phyloP scores from a whole-genome alignment of 2,113 vertebrate species.

The Microcebus jonahi region DNA sequence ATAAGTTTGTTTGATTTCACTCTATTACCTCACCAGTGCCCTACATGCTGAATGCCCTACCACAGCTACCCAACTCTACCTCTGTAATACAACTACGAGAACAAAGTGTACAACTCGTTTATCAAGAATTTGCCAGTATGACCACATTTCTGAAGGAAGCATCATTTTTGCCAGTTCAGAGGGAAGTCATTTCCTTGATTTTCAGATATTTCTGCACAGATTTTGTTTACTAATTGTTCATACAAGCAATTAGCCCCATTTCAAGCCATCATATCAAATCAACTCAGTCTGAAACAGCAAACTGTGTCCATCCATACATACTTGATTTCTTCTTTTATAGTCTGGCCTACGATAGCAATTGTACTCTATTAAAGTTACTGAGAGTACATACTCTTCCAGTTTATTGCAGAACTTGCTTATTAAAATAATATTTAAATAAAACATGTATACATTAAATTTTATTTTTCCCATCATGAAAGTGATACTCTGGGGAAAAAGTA shows the following conservation, averaged over 20 bases:
- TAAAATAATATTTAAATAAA: conserved; percentile 41
- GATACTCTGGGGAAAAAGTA: conserved; percentile 20
- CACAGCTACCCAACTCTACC: background rate
- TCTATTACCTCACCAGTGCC: background rate
- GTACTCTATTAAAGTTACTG: background rate
- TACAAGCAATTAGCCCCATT: background rate
- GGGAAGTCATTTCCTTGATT: conserved; percentile 30
- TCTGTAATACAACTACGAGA: background rate
- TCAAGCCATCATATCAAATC: background rate
- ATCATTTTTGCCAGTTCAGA: background rate
- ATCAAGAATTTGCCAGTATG: background rate
- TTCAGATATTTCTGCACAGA: background rate
- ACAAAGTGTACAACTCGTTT: background rate
- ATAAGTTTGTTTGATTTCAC: background rate
- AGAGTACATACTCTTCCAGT: background rate
- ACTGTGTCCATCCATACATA: background rate
- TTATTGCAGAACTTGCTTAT: background rate
- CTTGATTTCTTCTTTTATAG: background rate
- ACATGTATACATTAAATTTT: background rate
- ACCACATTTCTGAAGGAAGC: background rate
- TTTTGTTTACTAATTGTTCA: conserved; percentile 47
- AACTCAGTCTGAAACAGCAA: background rate
- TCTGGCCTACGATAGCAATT: background rate
- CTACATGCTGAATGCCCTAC: accelerated
- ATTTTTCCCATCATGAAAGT: background rate